Base-by-base conservation (phyloP, 2,113 vertebrate genomes). In the Pelodiscus sinensis region DNA sequence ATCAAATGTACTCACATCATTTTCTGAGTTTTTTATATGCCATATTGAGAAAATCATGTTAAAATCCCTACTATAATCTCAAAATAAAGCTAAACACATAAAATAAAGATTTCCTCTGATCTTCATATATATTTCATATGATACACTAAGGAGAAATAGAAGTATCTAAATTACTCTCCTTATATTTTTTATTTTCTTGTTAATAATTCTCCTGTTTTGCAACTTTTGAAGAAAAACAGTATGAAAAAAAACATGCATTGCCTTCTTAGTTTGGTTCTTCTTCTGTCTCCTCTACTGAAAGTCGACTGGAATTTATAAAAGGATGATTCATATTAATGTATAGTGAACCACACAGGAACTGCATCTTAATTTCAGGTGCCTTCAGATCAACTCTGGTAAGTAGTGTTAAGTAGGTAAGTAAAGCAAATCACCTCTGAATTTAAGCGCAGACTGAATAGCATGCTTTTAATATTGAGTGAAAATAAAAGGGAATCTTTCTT, bases 141-240 rank as follows among this genome's bases (percentile, higher is more conserved):
- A 50, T 19, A 5, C 56, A 65, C 11, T 14, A 24, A 35, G n/a
- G n/a, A 71, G 16, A 68, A 68, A 68, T n/a, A 68, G 8, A 8
- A 82, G 44, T 65, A 19, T 71, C 80, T 83, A 25, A 92, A 27
- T 27, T 91, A 29, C 10, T 82, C 3, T 5, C 73, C 58, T 50
- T 88, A 22, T 62, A 91, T 50, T 52, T 75, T 15, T n/a, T 82
- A 71, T 51, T 87, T 85, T 5, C 2, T 25, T 90, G 11, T 75
- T 92, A 92, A 89, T 78, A 89, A 87, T 83, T 12, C 0, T 35
- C 21, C 52, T 90, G 31, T 4, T 82, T 91, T 79, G 35, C 22
- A 56, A 82, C 62, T 68, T 87, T 89, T 80, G 21, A 88, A 95
- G 52, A 89, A 95, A 95, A 90, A 1, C 4, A 19, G n/a, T 65